These are phyloP conservation scores for Crotalus viridis DNA, from an alignment of 2,113 vertebrate genomes.

Conservation along the genomic window DNA sequence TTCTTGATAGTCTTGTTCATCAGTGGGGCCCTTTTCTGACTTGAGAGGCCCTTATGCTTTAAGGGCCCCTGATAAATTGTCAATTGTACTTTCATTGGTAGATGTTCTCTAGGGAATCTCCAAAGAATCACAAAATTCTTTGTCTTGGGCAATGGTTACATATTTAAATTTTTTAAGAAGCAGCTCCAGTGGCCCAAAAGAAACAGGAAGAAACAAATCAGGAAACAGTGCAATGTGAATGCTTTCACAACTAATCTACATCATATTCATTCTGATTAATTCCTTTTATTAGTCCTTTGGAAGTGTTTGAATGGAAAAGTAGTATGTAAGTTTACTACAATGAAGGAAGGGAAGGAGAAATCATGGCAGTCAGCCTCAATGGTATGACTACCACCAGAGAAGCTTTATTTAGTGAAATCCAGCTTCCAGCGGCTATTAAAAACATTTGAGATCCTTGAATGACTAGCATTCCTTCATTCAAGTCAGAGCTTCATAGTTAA, in stretches of 20 bases:
- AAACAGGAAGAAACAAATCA: neutral
- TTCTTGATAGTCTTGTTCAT: neutral
- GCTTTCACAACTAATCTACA: neutral
- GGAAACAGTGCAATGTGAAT: neutral
- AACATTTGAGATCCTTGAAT: neutral
- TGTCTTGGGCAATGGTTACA: neutral
- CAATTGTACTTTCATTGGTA: neutral
- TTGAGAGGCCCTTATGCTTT: neutral
- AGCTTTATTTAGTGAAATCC: neutral
- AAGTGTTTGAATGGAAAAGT: neutral
- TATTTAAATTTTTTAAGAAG: neutral
- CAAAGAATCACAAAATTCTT: neutral
- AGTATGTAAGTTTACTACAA: neutral
- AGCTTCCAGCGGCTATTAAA: neutral
- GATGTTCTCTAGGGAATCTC: neutral
- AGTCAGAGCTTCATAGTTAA: neutral
- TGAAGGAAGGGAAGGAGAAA: neutral
- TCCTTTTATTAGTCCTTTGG: neutral
- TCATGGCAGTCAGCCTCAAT: neutral
- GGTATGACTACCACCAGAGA: neutral
- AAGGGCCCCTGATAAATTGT: neutral
- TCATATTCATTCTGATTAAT: neutral
- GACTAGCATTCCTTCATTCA: neutral
- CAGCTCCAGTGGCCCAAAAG: neutral
- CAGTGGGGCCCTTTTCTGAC: neutral